phyloP scores from a whole-genome alignment of 2,797 vertebrate genomes.

The Coilia nasus region DNA sequence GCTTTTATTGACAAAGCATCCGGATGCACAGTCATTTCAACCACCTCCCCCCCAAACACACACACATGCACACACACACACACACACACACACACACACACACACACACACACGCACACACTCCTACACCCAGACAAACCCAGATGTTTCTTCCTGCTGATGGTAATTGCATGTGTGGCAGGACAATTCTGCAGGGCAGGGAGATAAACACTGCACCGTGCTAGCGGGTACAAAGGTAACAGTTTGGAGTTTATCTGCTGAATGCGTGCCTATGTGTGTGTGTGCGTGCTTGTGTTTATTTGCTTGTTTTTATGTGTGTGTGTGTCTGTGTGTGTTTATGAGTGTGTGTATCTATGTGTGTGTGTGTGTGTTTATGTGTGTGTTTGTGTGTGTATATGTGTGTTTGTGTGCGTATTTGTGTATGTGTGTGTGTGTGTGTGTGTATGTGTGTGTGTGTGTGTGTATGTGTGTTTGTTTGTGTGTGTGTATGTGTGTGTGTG shows the following conservation, averaged over 20 bases:
- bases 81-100: background rate
- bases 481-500: no score
- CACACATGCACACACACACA: background rate
- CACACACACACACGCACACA: background rate
- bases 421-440: no score
- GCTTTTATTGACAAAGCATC: constrained; percentile 58
- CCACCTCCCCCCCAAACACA: background rate
- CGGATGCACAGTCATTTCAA: constrained; percentile 42
- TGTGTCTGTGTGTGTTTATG: no score
- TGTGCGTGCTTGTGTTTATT: background rate
- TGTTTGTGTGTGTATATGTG: no score
- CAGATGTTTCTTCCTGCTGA: background rate
- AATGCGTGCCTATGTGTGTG: background rate
- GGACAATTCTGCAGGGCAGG: background rate
- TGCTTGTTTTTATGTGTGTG: no score
- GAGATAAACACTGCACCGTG: background rate
- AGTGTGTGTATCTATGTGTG: no score
- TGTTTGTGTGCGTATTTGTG: no score
- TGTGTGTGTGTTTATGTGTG: background rate
- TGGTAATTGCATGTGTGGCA: constrained; percentile 1
- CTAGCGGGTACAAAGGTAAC: background rate
- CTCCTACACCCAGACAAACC: background rate
- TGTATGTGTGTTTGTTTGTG: no score
- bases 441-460: no score
- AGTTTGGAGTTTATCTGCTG: background rate